Percentiles rank a stretch among this genome's conserved stretches.
These are phyloP conservation scores for Halichoerus grypus DNA, from an alignment of 2,113 vertebrate genomes.

Conservation along the genomic window DNA sequence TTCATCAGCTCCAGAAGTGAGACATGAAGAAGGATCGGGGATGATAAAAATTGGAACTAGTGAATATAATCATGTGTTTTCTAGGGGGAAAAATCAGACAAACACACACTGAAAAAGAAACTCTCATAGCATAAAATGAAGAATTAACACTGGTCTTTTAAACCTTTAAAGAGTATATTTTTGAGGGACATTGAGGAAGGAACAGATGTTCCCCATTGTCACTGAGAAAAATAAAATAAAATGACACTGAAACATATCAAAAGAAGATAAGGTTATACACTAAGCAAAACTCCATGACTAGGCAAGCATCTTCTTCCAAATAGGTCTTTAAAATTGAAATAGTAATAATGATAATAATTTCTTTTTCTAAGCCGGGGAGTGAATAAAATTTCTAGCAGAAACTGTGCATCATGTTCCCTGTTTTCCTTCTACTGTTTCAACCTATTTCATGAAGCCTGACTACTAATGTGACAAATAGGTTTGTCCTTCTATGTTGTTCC, in stretches of 20 bases:
- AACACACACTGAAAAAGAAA: conserved; percentile 50
- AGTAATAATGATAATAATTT: neutral
- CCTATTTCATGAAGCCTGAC: neutral
- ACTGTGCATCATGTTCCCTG: neutral
- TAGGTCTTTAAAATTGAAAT: conserved; percentile 18
- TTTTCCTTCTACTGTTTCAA: neutral
- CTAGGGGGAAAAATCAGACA: neutral
- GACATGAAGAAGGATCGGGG: neutral
- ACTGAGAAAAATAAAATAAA: conserved; percentile 29
- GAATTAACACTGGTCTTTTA: conserved; percentile 24
- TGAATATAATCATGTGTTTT: neutral
- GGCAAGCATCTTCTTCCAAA: neutral
- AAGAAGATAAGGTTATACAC: neutral
- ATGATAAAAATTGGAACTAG: conserved; percentile 34
- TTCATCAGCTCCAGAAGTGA: conserved; percentile 31
- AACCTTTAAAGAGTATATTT: neutral
- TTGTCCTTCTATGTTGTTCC: neutral
- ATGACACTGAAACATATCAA: neutral
- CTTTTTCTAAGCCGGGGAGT: neutral
- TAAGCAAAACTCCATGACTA: neutral
- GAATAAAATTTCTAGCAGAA: neutral
- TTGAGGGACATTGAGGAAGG: neutral
- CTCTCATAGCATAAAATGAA: neutral
- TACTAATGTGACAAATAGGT: neutral
- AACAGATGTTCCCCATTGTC: neutral